Evolutionary conservation across 2,797 vertebrate genomes (phyloP), one percentile per base, ranked within the genome.

Genomic region (Naso thynnoides): DNA sequence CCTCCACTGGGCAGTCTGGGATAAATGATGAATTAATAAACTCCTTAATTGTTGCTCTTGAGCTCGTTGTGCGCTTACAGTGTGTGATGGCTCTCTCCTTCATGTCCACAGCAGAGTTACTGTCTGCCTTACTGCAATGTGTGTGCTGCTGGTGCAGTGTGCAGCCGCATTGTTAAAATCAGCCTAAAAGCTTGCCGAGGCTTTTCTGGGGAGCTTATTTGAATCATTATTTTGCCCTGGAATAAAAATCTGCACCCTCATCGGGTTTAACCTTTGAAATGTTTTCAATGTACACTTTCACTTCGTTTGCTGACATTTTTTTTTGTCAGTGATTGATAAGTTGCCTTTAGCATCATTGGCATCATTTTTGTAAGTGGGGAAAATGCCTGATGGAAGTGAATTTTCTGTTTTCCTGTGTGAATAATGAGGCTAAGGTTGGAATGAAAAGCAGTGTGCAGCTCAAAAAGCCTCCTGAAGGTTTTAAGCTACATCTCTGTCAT

Each of bases 21-120:
- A 81, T 56, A 82, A 53, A 39, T 26, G 60, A 84, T 81, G 77
- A 85, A 86, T 83, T 78, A 73, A 89, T 89, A 80, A 85, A 76
- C 52, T 64, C 64, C 23, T 19, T 73, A 81, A 80, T 70, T 73
- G 63, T 60, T 67, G 41, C 73, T 72, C 39, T 73, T 56, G 31
- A 60, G 76, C 76, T 83, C 60, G 52, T 0, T 58, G 24, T 56
- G 53, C 15, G n/a, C 42, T 59, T 48, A 66, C 64, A 42, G 33
- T 52, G 19, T 65, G 47, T 64, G 78, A 62, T 5, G 19, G 45
- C 23, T 63, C 38, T 41, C 33, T 55, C 38, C 52, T 73, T 54
- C 57, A 48, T 41, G 54, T 77, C 65, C 21, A 10, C 74, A 55
- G 68, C 42, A 41, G 73, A 64, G 49, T 23, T 31, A 24, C 50